Base-by-base conservation (phyloP, 2,888 invertebrate genomes). In the Amphimallon solstitiale region DNA sequence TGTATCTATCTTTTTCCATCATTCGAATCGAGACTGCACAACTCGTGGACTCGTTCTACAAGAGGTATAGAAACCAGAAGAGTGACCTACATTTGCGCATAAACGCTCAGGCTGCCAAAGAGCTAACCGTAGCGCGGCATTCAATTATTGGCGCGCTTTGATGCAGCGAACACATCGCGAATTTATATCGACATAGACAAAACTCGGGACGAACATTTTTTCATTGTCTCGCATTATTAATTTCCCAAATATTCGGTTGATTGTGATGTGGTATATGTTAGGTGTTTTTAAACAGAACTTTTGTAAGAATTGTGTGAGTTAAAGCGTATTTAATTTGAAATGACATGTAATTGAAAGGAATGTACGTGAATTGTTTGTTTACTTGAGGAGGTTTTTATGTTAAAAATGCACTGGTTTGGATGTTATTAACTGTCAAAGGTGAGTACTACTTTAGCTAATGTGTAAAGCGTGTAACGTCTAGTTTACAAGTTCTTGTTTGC, bases 71-170 rank as follows among this genome's bases (percentile, higher is more conserved):
- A 56, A 56, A 56, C 56, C 56, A 56, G 43, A 56, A 56, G 43
- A 56, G 56, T 56, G 56, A 56, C 56, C 56, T 40, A 56, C 40
- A 56, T 56, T 40, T 21, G 37, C 9, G 5, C 56, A 56, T 21
- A 43, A 43, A 43, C 56, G 40, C 29, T 56, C 40, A 7, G 10
- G 37, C 7, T 14, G 29, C 7, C 19, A 19, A 17, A 15, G 40
- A 15, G 21, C 14, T 23, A 40, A 15, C 2, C 23, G 21, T 10
- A 19, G 19, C 40, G 38, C 40, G 23, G 6, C 37, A 35, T 35
- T 54, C 37, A 21, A 54, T 15, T 38, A 12, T 54, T 37, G 17
- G 52, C 52, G 52, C 37, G 38, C 40, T n/a, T n/a, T n/a, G 23
- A 48, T 23, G 19, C 12, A 54, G 38, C 52, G 43, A 7, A 40